phyloP scores from a whole-genome alignment of 1,140 invertebrate species.

The Zophobas atratus region DNA sequence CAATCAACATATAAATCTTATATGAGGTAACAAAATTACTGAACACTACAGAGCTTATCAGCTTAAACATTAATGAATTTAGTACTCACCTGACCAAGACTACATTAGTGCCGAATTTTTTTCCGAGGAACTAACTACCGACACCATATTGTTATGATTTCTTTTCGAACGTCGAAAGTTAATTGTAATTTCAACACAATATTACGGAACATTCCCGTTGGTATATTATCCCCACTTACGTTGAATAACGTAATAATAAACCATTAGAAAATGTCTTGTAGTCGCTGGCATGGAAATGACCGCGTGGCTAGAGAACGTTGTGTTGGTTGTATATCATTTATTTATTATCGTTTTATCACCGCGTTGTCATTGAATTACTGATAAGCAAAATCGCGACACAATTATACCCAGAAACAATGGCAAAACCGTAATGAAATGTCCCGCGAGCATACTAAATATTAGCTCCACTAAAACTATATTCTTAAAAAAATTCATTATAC shows the following conservation, averaged over 20 bases:
- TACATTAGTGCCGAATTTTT: neutral
- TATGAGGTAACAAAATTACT: too few relatives aligned
- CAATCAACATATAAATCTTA: neutral
- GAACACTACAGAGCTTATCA: too few relatives aligned
- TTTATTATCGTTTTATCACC: slow-evolving; percentile 7
- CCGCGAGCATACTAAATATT: too few relatives aligned
- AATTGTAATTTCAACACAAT: slow-evolving; percentile 36
- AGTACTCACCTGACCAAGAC: slow-evolving; percentile 3
- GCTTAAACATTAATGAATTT: too few relatives aligned
- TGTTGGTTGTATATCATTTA: slow-evolving; percentile 43
- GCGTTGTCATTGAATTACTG: neutral
- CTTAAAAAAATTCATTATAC: too few relatives aligned
- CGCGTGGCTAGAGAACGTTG: slow-evolving; percentile 20
- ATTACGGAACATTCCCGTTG: slow-evolving; percentile 24
- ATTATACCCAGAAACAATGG: neutral
- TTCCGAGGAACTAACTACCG: neutral
- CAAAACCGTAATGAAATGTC: too few relatives aligned
- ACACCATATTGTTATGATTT: slow-evolving; percentile 10
- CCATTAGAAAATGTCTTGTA: slow-evolving; percentile 41
- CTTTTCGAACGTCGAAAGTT: slow-evolving; percentile 28
- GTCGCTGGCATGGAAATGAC: slow-evolving; percentile 34
- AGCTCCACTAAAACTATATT: too few relatives aligned
- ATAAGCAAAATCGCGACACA: neutral
- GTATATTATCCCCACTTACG: slow-evolving; percentile 9
- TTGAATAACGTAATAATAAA: slow-evolving; percentile 41